Evolutionary conservation across 2,797 vertebrate genomes (phyloP).

Genomic region (Amblyopsis hoosieri): DNA sequence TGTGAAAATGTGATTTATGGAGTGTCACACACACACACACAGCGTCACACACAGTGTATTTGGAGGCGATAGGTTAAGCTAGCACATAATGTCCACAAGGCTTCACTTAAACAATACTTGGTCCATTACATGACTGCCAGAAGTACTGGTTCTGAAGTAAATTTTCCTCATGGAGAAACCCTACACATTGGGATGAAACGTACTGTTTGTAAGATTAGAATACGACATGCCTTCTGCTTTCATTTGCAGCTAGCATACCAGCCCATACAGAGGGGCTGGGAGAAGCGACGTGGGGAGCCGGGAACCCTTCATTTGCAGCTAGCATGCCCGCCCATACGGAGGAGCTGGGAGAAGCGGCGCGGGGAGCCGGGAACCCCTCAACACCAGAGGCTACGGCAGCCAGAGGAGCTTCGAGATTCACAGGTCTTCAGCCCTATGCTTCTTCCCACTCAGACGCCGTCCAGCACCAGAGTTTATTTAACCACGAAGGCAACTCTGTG

Average conservation of each 20-base stretch:
- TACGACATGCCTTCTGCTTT: constrained; percentile 25
- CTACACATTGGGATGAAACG: constrained; percentile 30
- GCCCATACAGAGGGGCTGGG: constrained; percentile 62
- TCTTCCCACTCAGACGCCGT: constrained; percentile 37
- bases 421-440: constrained; percentile 35
- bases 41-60: constrained; percentile 46
- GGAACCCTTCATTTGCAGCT: constrained; percentile 19
- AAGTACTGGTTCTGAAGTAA: no score
- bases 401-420: constrained; percentile 22
- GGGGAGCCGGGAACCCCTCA: constrained; percentile 38
- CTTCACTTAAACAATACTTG: constrained; percentile 74
- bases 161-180: constrained; percentile 35
- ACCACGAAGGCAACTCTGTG: constrained; percentile 40
- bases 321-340: constrained; percentile 28
- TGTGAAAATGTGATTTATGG: constrained; percentile 50
- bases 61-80: constrained; percentile 46
- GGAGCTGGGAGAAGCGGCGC: constrained; percentile 55
- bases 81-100: constrained; percentile 66
- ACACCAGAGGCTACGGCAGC: constrained; percentile 25
- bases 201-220: constrained; percentile 22
- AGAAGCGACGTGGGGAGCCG: constrained; percentile 50
- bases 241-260: constrained; percentile 59
- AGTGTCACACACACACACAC: constrained; percentile 44
- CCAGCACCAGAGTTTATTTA: constrained; percentile 52
- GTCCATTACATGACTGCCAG: constrained; percentile 56